Base-by-base conservation (phyloP, 1,140 invertebrate species). In the Euwallacea fornicatus region DNA sequence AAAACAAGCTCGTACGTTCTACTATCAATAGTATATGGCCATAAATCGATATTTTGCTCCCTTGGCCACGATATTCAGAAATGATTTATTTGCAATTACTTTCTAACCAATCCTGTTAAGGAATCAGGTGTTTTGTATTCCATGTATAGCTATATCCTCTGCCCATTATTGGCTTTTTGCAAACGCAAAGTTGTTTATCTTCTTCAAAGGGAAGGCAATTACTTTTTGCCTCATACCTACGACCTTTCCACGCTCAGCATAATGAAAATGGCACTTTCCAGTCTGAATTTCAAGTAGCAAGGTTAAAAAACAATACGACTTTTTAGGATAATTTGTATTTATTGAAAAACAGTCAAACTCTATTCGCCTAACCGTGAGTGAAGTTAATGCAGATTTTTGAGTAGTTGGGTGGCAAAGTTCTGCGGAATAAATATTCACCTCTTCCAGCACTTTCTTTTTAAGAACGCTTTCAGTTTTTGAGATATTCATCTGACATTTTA, bases 131-230 rank as follows among this genome's bases (percentile, higher is more conserved):
- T 50, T 50, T 50, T 50, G 46, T 50, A 50, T 50, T 50, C 46
- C 9, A 50, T 13, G 13, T 13, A 50, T 50, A 4, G 46, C 46
- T 33, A 33, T 33, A 33, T 33, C 21, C 21, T 13, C 13, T 2
- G 46, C 2, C 13, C 46, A 50, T 50, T 50, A 50, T 50, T 50
- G 9, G 9, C 46, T 50, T 13, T 50, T 50, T 50, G 9, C 9
- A 50, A 50, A 50, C 9, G 9, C 9, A 50, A 50, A 50, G 46
- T 50, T 50, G 6, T 50, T 50, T 50, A 50, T 50, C 46, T 50
- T 50, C 46, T 50, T 50, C 46, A 50, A 50, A 50, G 13, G 46
- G 46, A 50, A 50, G 13, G 46, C 46, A 50, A 50, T 50, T 50
- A 50, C 13, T 50, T 50, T 50, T 50, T 50, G 46, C 7, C 13